Conservation (phyloP, 1,140 invertebrate species). For the Megathymus violae region DNA sequence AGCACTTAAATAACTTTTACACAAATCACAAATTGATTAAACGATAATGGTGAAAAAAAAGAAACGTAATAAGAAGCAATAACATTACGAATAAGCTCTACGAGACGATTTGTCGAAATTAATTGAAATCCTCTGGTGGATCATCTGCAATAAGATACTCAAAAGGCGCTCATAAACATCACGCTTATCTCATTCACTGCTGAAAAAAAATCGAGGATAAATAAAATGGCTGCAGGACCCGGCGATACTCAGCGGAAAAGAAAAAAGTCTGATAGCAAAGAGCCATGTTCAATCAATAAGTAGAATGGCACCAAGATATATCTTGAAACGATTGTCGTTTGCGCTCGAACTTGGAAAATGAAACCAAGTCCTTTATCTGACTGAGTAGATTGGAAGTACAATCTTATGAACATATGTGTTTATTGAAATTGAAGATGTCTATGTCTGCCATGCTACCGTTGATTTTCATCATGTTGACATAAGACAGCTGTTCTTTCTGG, state of each 20-base stretch:
- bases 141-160: background rate
- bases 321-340: slow-evolving; percentile 24
- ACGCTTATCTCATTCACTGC: slow-evolving; percentile 30
- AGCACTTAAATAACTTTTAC: no score
- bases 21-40: background rate
- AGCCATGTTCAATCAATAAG: slow-evolving; percentile 32
- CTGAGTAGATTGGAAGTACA: slow-evolving; percentile 2
- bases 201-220: slow-evolving; percentile 39
- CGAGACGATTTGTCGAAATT: background rate
- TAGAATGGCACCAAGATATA: slow-evolving; percentile 23
- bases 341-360: slow-evolving; percentile 7
- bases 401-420: slow-evolving; percentile 36
- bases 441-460: slow-evolving; percentile 43
- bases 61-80: background rate
- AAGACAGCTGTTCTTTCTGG: slow-evolving; percentile 60
- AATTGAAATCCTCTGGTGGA: background rate
- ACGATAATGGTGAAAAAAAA: background rate
- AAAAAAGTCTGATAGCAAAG: slow-evolving; percentile 24
- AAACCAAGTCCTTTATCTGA: slow-evolving; percentile 12
- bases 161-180: slow-evolving; percentile 21
- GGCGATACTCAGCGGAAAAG: slow-evolving; percentile 23
- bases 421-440: slow-evolving; percentile 49
- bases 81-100: background rate
- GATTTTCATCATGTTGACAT: slow-evolving; percentile 68
- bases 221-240: slow-evolving; percentile 36